Evolutionary conservation across 2,797 vertebrate genomes (phyloP).

Genomic region (Sphenopsis melanotis): DNA sequence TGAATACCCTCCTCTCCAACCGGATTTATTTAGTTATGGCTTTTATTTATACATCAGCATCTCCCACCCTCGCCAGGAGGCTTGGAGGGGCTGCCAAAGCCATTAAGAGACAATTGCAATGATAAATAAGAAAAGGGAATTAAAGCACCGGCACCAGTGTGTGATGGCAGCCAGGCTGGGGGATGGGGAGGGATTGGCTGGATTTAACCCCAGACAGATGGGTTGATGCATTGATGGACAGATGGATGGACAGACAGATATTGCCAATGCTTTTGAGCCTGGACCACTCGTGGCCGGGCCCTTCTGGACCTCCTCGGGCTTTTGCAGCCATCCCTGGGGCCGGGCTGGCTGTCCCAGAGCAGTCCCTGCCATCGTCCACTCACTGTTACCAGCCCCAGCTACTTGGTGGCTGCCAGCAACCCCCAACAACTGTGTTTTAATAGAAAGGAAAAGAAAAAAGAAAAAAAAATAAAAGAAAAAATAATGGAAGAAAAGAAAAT

Average conservation of each 20-base stretch:
- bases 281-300: rapidly evolving
- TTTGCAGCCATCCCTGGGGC: background rate
- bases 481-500: rapidly evolving
- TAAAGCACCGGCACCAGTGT: background rate
- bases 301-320: background rate
- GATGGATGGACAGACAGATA: background rate
- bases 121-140: slow-evolving; percentile 50
- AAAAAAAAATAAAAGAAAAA: rapidly evolving
- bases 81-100: slow-evolving; percentile 18
- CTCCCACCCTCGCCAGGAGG: background rate
- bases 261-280: background rate
- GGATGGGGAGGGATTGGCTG: background rate
- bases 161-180: background rate
- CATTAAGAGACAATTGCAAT: slow-evolving; percentile 43
- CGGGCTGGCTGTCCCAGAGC: background rate
- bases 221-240: background rate
- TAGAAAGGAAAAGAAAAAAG: background rate
- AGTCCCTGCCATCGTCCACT: background rate
- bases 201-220: background rate
- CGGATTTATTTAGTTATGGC: background rate
- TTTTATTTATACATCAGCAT: background rate
- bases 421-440: background rate
- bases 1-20: background rate
- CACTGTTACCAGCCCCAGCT: rapidly evolving
- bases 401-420: background rate